Evolutionary conservation across 2,888 invertebrate genomes (phyloP).

Genomic region (Corythucha ciliata): DNA sequence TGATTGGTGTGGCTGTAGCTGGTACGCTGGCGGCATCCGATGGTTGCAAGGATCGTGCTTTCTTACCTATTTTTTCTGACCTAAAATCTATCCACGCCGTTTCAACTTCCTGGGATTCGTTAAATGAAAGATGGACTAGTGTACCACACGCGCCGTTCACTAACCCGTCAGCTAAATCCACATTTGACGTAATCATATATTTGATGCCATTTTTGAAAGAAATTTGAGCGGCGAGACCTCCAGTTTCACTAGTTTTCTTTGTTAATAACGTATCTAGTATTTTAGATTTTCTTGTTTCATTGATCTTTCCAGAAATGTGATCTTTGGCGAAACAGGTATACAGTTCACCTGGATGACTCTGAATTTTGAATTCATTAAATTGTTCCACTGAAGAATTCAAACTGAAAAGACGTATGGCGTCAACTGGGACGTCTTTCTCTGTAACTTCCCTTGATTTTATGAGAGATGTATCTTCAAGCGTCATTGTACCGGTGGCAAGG

Average conservation of each 20-base stretch:
- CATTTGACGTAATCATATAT: slow-evolving; percentile 34
- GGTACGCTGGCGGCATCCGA: too few relatives aligned
- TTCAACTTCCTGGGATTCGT: too few relatives aligned
- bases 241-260: too few relatives aligned
- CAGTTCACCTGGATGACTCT: neutral
- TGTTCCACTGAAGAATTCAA: slow-evolving; percentile 8
- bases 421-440: slow-evolving; percentile 2
- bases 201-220: slow-evolving; percentile 35
- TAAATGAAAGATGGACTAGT: slow-evolving; percentile 12
- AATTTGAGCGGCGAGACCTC: too few relatives aligned
- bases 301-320: too few relatives aligned
- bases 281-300: too few relatives aligned
- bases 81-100: too few relatives aligned
- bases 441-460: slow-evolving; percentile 9
- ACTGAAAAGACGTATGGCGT: slow-evolving; percentile 14
- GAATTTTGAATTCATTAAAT: slow-evolving; percentile 14
- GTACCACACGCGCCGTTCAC: slow-evolving; percentile 34
- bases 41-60: too few relatives aligned
- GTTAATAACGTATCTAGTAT: too few relatives aligned
- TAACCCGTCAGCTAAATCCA: slow-evolving; percentile 33
- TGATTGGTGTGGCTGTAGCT: too few relatives aligned
- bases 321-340: too few relatives aligned
- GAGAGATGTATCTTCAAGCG: neutral
- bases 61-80: too few relatives aligned
- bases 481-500: slow-evolving; percentile 30